These are phyloP conservation scores for Epinotia demarniana DNA, from an alignment of 2,888 invertebrate genomes.

Conservation along the genomic window DNA sequence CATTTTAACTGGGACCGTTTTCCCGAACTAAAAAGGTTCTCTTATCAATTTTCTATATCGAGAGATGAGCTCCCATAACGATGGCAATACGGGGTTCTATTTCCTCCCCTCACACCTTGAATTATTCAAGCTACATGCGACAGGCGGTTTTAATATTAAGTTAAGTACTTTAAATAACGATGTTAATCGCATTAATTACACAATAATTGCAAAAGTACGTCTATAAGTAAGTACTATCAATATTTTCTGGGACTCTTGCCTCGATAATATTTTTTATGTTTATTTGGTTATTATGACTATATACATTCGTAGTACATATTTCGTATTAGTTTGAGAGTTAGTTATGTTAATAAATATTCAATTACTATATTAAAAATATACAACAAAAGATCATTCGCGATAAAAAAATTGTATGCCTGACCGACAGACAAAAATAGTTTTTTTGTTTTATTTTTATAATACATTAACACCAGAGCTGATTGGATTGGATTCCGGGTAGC, in stretches of 20 bases:
- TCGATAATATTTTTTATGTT: too few species aligned
- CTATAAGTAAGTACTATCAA: not conserved
- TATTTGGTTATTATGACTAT: too few species aligned
- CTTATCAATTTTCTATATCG: constrained; percentile 46
- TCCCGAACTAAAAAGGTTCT: constrained; percentile 43
- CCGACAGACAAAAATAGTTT: too few species aligned
- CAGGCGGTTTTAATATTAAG: not conserved
- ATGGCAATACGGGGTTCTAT: constrained; percentile 40
- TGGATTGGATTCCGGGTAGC: not conserved
- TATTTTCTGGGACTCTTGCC: too few species aligned
- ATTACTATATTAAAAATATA: too few species aligned
- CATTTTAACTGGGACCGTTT: constrained; percentile 37
- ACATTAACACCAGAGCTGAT: not conserved
- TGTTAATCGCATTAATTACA: not conserved
- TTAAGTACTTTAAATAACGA: not conserved
- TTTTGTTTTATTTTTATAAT: too few species aligned
- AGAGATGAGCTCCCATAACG: constrained; percentile 45
- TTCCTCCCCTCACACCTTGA: constrained; percentile 40
- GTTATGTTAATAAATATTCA: too few species aligned
- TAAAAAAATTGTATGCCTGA: too few species aligned
- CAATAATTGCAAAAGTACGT: not conserved
- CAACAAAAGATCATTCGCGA: too few species aligned
- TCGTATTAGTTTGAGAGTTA: too few species aligned
- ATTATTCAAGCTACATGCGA: constrained; percentile 8
- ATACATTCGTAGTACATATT: too few species aligned